phyloP scores from a whole-genome alignment of 2,888 invertebrate species.

The Allophyes oxyacanthae region DNA sequence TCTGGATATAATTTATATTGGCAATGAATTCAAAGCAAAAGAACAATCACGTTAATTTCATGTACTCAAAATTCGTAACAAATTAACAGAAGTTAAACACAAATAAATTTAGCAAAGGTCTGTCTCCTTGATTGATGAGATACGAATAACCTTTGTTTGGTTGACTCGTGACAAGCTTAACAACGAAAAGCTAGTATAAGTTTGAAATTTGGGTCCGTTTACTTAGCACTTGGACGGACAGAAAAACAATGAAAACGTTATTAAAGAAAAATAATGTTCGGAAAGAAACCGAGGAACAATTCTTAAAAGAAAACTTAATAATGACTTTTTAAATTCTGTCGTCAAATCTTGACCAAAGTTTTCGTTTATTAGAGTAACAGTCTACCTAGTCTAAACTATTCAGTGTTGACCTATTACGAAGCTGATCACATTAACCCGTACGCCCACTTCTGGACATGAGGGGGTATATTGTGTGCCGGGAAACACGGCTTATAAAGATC shows the following conservation, averaged over 20 bases:
- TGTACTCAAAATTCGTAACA: constrained; percentile 44
- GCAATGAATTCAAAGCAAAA: constrained; percentile 25
- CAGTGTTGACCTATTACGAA: no score
- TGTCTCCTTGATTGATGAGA: constrained; percentile 30
- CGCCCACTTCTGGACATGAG: no score
- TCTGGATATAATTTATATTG: neutral
- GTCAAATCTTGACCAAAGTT: constrained; percentile 20
- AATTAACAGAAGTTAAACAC: constrained; percentile 50
- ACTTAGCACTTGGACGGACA: neutral
- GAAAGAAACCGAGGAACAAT: neutral
- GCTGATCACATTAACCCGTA: no score
- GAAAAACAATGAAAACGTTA: neutral
- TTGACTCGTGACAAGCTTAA: constrained; percentile 31
- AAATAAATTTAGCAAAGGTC: constrained; percentile 50
- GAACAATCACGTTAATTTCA: constrained; percentile 55
- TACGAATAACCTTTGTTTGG: constrained; percentile 30
- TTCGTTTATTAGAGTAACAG: constrained; percentile 32
- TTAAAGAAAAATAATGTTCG: constrained; percentile 13
- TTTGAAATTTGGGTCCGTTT: constrained; percentile 7
- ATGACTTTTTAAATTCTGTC: constrained; percentile 11
- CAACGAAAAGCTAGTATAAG: constrained; percentile 1
- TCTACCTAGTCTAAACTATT: no score
- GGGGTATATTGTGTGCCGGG: no score
- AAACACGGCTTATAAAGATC: no score
- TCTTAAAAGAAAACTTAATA: constrained; percentile 12